Base-by-base conservation (phyloP, 2,888 invertebrate genomes). In the Tribolium freemani region DNA sequence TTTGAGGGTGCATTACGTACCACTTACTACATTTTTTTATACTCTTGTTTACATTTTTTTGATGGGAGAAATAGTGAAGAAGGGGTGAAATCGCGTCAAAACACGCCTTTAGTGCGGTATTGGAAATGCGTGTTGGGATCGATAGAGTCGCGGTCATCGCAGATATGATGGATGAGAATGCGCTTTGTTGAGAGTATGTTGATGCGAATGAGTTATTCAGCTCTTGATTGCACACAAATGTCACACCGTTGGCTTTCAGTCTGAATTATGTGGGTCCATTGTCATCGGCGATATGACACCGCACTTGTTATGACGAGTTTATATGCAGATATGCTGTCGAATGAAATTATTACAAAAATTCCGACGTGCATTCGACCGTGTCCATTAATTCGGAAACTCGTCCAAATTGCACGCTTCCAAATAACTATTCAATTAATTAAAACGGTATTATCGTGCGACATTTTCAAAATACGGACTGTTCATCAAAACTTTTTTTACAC, bases 221-320 rank as follows among this genome's bases (percentile, higher is more conserved):
- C 80, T 79, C 79, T 78, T 85, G 85, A 86, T 86, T 86, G 84
- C 83, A 84, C 84, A 83, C 83, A 84, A 84, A 84, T 83, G 83
- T 82, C 82, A 81, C 80, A 79, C 81, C 78, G 81, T 74, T 79
- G 80, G 79, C 78, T 77, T 81, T 79, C 79, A 72, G 74, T 70
- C 78, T 83, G 82, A 84, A 85, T 84, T 83, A 84, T 83, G 82
- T 79, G 78, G 78, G 73, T 76, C 76, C 76, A 82, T 82, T 83
- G 81, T 83, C 82, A 81, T 82, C 83, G 80, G 69, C 78, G 78
- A 80, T 81, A 80, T 82, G 81, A 81, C 81, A 80, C 78, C 80
- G 79, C 80, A 80, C 82, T 80, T 83, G 83, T 83, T 83, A 82
- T 83, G 83, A 84, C 80, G 82, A 82, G 80, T 83, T 82, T 83